A percentile compares a stretch with the other conserved stretches of the same genome.
These are phyloP conservation scores for Crocidura indochinensis DNA, from an alignment of 2,797 vertebrate genomes.

Conservation along the genomic window DNA sequence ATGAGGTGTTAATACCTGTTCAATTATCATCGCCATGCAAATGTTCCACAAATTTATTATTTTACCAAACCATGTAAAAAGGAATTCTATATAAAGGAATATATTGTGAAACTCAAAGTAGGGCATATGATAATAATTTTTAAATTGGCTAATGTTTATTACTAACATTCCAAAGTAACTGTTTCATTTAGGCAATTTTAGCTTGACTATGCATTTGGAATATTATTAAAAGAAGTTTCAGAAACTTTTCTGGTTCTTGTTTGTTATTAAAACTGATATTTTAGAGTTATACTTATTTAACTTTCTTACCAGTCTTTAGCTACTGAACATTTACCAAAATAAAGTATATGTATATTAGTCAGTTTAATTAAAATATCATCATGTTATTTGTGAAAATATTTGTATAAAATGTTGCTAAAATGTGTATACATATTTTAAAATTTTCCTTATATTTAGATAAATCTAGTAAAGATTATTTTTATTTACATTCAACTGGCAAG, in stretches of 20 bases:
- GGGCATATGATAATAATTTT: background rate
- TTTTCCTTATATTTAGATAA: conserved; percentile 12
- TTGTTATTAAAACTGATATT: background rate
- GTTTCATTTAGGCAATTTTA: conserved; percentile 23
- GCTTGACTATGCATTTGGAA: conserved; percentile 5
- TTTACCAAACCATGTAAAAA: background rate
- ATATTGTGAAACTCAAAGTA: background rate
- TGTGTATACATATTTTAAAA: background rate
- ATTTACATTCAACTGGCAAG: background rate
- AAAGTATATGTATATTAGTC: background rate
- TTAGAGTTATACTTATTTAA: background rate
- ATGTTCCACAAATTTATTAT: background rate
- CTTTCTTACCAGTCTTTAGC: background rate
- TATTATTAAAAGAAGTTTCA: background rate
- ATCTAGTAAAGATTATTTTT: background rate
- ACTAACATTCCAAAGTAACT: background rate
- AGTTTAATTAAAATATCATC: background rate
- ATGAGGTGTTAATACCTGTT: background rate
- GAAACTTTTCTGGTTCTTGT: background rate
- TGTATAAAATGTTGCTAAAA: background rate
- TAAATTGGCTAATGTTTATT: conserved; percentile 12
- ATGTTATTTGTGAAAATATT: background rate
- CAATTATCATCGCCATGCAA: background rate
- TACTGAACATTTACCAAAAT: conserved; percentile 20
- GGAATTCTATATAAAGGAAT: background rate